Evolutionary conservation across 1,140 invertebrate genomes (phyloP).

Genomic region (Brachionus plicatilis): DNA sequence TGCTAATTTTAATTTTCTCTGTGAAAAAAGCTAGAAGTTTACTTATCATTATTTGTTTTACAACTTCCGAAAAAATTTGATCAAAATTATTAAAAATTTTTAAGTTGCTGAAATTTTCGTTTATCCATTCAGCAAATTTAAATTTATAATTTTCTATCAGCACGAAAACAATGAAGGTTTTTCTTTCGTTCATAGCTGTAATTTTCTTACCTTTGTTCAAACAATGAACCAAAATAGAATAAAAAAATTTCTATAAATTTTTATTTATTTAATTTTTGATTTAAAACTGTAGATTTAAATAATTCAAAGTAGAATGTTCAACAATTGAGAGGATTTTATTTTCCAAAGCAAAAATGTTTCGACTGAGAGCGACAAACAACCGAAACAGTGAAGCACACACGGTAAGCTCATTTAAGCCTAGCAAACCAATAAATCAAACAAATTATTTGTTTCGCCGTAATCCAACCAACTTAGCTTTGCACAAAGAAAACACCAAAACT

Average conservation of each 20-base stretch:
- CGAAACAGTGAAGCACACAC: not conserved
- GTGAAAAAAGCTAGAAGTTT: no score
- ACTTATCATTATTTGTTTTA: not conserved
- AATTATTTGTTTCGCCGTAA: slow-evolving; percentile 21
- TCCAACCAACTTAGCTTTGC: not conserved
- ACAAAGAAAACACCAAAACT: not conserved
- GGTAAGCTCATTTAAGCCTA: not conserved
- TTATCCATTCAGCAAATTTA: not conserved
- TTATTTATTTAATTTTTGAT: slow-evolving; percentile 1
- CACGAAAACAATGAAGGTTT: slow-evolving; percentile 22
- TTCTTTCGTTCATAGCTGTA: not conserved
- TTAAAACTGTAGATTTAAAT: not conserved
- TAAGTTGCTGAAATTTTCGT: not conserved
- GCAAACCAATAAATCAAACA: slow-evolving; percentile 28
- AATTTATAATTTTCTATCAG: slow-evolving; percentile 25
- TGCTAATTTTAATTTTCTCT: not conserved
- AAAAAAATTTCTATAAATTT: slow-evolving; percentile 11
- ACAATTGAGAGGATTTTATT: not conserved
- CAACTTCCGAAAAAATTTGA: not conserved
- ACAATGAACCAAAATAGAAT: not conserved
- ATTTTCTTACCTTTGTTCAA: slow-evolving; percentile 23
- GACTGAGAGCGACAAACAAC: not conserved
- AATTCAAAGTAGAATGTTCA: slow-evolving; percentile 5
- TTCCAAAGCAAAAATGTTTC: not conserved
- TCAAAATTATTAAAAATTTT: not conserved